Base-by-base conservation (phyloP, 2,113 vertebrate species). In the Onychorhynchus coronatus region DNA sequence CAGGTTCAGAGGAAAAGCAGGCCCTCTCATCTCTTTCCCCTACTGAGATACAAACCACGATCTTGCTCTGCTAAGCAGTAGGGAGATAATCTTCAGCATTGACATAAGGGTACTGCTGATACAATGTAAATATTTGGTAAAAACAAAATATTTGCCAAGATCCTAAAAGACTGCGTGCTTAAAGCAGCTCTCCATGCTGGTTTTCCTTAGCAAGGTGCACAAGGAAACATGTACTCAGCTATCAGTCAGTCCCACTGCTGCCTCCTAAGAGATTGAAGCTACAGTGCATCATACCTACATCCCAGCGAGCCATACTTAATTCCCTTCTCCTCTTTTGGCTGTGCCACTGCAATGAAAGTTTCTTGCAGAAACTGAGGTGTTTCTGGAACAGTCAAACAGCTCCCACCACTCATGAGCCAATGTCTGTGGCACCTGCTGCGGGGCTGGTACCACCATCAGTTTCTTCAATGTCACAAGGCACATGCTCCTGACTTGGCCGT, bases 241-340 rank as follows among this genome's bases (percentile, higher is more conserved):
- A 7, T 20, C 0, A 0, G 22, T 20, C 0, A 0, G 22, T 84
- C 58, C 35, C 49, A 30, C 25, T 30, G 46, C 35, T 74, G 76
- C 24, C n/a, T 41, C 73, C 44, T 46, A 25, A 12, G 63, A 82
- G 21, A 37, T 2, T 30, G 42, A 70, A 67, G 25, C 59, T 66
- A 17, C 31, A 44, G 27, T 8, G 8, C 46, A 27, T 47, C 4
- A 2, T 10, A 80, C 44, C 68, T 35, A 28, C 2, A 14, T 23
- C 63, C 49, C 35, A 52, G 5, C 0, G 2, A 82, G 9, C 24
- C 5, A 1, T 13, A 41, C 17, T 49, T n/a, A 47, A 93, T 35
- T 41, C n/a, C 17, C 8, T 50, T 75, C 42, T 52, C 31, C 25
- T 35, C 16, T 2, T 61, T 53, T 19, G 56, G 35, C 62, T 66